Evolutionary conservation across 2,797 vertebrate species (phyloP), one percentile per base, ranked within the genome.

Genomic region (Muraenolepis orangiensis): DNA sequence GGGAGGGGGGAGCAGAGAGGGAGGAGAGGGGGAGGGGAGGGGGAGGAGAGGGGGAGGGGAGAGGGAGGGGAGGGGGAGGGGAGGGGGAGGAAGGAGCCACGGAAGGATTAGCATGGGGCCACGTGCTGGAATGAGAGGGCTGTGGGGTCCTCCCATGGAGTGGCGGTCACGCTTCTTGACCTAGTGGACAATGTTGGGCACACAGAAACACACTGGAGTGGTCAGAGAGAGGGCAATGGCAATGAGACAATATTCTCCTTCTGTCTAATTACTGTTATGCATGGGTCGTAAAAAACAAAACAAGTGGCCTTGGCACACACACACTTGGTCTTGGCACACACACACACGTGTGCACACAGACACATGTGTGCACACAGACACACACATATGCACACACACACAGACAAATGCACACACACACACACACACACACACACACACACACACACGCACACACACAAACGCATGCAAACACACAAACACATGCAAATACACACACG

Each of bases 21-120:
- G 46, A 74, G 73, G 42, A 31, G 75, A 32, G 36, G 66, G 68
- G 69, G 70, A 34, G 66, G n/a, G 61, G 38, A 57, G 70, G 12
- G 16, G 67, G 26, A 66, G 16, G n/a, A 23, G 46, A 74, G 73
- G n/a, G n/a, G n/a, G n/a, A n/a, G n/a, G n/a, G n/a, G n/a, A n/a
- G n/a, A n/a, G n/a, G n/a, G n/a, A n/a, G n/a, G 42, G 29, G 75
- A 32, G 36, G 66, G 68, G 69, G 70, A 34, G 66, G n/a, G 61
- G 38, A 57, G 70, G 12, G 16, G 67, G 26, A 66, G 16, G n/a
- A 23, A 31, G 70, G 73, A 38, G 51, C 11, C 12, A 31, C 10
- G 2, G 2, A 71, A 51, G 73, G 79, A 82, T 88, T 87, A 87
- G 79, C 76, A 79, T 78, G 77, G 82, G 83, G 81, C 80, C 80